phyloP scores from a whole-genome alignment of 2,113 vertebrate species.

The Bolborhynchus lineola region DNA sequence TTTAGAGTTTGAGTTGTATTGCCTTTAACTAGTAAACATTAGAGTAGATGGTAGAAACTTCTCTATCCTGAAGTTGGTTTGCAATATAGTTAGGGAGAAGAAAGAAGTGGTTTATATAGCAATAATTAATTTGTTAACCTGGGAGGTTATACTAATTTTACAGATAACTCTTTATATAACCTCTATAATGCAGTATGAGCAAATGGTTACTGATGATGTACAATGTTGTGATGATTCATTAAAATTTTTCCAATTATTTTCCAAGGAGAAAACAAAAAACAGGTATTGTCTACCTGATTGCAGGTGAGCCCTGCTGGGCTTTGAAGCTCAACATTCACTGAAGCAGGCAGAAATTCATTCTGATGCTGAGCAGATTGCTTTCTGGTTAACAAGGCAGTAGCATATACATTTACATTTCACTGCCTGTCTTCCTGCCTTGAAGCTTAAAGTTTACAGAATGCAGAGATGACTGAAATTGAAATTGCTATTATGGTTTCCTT shows the following conservation, averaged over 20 bases:
- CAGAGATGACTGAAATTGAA: neutral
- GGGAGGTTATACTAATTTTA: neutral
- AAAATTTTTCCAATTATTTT: neutral
- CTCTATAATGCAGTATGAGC: neutral
- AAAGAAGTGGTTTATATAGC: constrained; percentile 56
- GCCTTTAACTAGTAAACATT: neutral
- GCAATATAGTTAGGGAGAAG: neutral
- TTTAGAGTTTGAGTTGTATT: neutral
- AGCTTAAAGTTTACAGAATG: neutral
- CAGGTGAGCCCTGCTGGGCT: neutral
- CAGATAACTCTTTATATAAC: neutral
- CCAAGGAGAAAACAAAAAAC: neutral
- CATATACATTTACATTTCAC: neutral
- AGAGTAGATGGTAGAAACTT: constrained; percentile 26
- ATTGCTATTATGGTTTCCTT: constrained; percentile 22
- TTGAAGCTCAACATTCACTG: neutral
- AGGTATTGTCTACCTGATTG: neutral
- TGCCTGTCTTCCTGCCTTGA: neutral
- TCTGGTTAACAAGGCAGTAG: neutral
- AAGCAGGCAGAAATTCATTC: neutral
- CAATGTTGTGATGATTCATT: neutral
- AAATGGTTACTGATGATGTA: neutral
- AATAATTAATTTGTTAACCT: constrained; percentile 39
- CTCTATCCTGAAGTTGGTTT: constrained; percentile 5
- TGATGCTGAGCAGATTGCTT: neutral